phyloP scores from a whole-genome alignment of 2,797 vertebrate species.

The Notamacropus eugenii region DNA sequence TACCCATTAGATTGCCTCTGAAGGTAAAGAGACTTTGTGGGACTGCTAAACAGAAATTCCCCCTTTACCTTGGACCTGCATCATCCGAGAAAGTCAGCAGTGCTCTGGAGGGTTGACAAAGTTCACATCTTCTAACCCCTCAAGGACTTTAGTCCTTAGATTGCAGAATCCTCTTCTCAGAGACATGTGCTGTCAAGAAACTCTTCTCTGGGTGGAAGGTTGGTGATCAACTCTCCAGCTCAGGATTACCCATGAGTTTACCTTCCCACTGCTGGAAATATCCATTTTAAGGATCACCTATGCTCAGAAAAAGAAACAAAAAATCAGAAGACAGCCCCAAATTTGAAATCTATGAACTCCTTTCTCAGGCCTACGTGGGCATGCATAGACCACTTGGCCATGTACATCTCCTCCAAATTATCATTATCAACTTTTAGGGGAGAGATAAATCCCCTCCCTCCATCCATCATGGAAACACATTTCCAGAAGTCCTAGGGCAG shows the following conservation, averaged over 20 bases:
- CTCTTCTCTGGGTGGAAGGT: neutral
- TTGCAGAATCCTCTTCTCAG: neutral
- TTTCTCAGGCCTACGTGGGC: neutral
- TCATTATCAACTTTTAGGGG: neutral
- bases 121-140: neutral
- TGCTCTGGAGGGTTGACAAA: neutral
- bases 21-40: neutral
- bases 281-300: neutral
- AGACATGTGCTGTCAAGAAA: neutral
- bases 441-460: too few relatives aligned
- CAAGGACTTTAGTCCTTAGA: neutral
- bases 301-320: neutral
- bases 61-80: neutral
- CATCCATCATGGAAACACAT: neutral
- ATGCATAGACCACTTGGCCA: neutral
- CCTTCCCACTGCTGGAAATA: neutral
- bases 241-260: neutral
- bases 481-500: neutral
- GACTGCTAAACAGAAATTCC: neutral
- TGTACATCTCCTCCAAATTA: neutral
- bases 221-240: neutral
- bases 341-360: neutral
- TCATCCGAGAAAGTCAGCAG: neutral
- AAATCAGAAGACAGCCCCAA: neutral
- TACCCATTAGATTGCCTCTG: neutral